These are phyloP conservation scores for Acanthosoma haemorrhoidale DNA, from an alignment of 2,888 invertebrate genomes.

Conservation along the genomic window DNA sequence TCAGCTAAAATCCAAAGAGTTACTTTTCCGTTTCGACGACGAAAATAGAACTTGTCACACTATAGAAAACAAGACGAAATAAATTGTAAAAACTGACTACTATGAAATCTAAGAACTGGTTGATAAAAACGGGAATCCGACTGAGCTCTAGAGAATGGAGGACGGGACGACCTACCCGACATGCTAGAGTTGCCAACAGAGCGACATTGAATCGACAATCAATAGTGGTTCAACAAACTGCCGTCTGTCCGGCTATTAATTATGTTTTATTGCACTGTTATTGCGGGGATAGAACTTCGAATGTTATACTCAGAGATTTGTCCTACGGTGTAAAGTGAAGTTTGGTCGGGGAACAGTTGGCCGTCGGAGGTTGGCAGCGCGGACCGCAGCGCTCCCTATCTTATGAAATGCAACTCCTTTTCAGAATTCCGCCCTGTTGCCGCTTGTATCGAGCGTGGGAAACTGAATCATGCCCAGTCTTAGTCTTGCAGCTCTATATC, in stretches of 20 bases:
- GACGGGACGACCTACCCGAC: constrained; percentile 23
- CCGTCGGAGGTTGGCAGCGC: neutral
- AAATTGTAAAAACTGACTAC: neutral
- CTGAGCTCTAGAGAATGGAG: constrained; percentile 11
- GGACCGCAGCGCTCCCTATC: neutral
- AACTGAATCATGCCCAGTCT: neutral
- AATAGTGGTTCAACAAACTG: neutral
- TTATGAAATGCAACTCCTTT: neutral
- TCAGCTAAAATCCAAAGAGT: neutral
- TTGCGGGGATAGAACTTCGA: neutral
- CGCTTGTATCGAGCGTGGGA: constrained; percentile 13
- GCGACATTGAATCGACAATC: neutral
- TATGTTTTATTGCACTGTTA: too few relatives aligned
- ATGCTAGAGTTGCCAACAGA: constrained; percentile 4
- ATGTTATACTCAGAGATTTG: neutral
- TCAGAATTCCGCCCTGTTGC: constrained; percentile 15
- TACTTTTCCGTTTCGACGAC: neutral
- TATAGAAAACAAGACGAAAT: neutral
- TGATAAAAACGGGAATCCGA: neutral
- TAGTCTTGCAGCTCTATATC: too few relatives aligned
- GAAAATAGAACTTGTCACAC: neutral
- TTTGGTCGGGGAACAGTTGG: neutral
- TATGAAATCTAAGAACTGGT: neutral
- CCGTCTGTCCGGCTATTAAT: neutral
- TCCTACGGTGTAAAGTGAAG: neutral